These are phyloP conservation scores for Columba livia DNA, from an alignment of 2,113 vertebrate genomes.

Conservation along the genomic window DNA sequence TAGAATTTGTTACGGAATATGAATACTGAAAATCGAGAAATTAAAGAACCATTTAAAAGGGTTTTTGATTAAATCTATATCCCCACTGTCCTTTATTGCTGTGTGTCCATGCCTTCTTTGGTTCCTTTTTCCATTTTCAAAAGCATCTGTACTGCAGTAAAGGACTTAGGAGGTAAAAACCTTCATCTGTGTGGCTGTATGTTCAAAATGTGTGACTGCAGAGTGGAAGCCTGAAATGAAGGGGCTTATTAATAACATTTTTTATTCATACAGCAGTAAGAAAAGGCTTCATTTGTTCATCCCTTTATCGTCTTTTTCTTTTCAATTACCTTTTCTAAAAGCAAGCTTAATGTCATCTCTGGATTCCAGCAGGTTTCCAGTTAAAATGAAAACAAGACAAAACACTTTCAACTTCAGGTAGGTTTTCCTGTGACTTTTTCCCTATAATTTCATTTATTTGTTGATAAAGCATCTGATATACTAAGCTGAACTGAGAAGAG, in stretches of 20 bases:
- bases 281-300: conserved; percentile 43
- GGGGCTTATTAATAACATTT: conserved; percentile 17
- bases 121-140: background rate
- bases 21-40: background rate
- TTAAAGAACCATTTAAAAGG: background rate
- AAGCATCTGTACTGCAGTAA: background rate
- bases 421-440: background rate
- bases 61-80: background rate
- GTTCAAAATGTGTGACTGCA: background rate
- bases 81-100: background rate
- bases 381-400: conserved; percentile 9
- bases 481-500: background rate
- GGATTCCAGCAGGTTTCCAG: background rate
- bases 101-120: background rate
- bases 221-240: conserved; percentile 9
- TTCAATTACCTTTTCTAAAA: conserved; percentile 25
- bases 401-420: background rate
- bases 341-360: background rate
- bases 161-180: background rate
- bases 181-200: background rate
- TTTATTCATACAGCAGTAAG: conserved; percentile 28
- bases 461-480: background rate
- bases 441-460: background rate
- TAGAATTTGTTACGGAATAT: background rate
- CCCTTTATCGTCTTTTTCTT: conserved; percentile 10